phyloP scores from a whole-genome alignment of 2,113 vertebrate species.

The Oriolus oriolus region DNA sequence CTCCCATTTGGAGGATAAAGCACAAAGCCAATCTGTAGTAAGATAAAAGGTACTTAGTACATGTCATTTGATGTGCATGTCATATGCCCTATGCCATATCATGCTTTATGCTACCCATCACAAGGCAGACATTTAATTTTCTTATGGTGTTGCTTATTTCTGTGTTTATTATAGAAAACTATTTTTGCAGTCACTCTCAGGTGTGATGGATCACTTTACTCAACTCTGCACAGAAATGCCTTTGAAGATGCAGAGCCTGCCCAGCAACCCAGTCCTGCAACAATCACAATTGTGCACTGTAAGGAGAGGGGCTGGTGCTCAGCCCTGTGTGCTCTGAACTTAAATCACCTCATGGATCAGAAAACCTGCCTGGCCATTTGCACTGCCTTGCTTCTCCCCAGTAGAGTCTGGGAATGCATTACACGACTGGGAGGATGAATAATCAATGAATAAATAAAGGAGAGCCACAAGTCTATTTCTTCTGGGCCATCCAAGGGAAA shows the following conservation, averaged over 20 bases:
- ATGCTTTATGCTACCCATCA: not conserved
- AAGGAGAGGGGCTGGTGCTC: not conserved
- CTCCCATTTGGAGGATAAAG: conserved; percentile 83
- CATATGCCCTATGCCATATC: not conserved
- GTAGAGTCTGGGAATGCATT: not conserved
- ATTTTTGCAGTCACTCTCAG: not conserved
- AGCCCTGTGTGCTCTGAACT: not conserved
- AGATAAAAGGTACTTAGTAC: conserved; percentile 4
- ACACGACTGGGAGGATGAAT: not conserved
- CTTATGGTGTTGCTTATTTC: not conserved
- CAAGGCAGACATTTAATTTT: not conserved
- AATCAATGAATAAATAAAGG: not conserved
- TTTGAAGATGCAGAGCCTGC: not conserved
- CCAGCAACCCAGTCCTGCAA: not conserved
- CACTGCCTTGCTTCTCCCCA: not conserved
- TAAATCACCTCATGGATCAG: not conserved
- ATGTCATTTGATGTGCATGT: not conserved
- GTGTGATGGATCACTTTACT: not conserved
- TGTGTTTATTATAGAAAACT: not conserved
- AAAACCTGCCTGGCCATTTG: not conserved
- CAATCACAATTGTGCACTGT: fast-evolving
- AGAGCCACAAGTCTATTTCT: not conserved
- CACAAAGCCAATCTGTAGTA: conserved; percentile 86
- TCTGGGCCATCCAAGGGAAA: not conserved
- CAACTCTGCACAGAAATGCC: not conserved